These are phyloP conservation scores for Corythornis leucogaster DNA, from an alignment of 2,797 vertebrate species.

Conservation along the genomic window DNA sequence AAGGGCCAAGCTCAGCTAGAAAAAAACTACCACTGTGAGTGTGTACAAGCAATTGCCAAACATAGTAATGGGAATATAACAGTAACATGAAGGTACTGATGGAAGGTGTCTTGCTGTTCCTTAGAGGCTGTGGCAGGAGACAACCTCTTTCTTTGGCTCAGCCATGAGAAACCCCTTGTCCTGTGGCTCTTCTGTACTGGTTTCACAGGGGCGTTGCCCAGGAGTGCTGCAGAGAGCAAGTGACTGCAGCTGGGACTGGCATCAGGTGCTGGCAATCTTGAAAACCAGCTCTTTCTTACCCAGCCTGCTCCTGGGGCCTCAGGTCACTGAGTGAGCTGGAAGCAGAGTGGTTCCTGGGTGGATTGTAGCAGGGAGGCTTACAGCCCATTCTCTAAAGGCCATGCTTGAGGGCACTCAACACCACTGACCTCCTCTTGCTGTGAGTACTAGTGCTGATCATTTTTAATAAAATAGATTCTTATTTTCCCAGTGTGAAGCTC, in stretches of 20 bases:
- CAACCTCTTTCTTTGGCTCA: neutral
- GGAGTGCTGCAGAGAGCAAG: neutral
- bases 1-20: conserved; percentile 4
- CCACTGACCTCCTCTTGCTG: neutral
- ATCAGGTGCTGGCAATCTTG: neutral
- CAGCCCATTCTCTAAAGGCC: fast-evolving
- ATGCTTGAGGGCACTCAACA: neutral
- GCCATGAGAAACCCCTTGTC: neutral
- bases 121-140: neutral
- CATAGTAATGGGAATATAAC: neutral
- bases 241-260: neutral
- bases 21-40: neutral
- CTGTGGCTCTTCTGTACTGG: neutral
- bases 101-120: neutral
- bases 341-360: fast-evolving
- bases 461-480: neutral
- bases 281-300: neutral
- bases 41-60: conserved; percentile 21
- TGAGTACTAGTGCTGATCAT: neutral
- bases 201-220: neutral
- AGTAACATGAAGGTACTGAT: neutral
- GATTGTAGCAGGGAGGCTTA: fast-evolving
- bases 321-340: fast-evolving
- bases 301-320: fast-evolving
- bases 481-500: neutral